phyloP scores from a whole-genome alignment of 2,797 vertebrate species.

The Squalus acanthias region DNA sequence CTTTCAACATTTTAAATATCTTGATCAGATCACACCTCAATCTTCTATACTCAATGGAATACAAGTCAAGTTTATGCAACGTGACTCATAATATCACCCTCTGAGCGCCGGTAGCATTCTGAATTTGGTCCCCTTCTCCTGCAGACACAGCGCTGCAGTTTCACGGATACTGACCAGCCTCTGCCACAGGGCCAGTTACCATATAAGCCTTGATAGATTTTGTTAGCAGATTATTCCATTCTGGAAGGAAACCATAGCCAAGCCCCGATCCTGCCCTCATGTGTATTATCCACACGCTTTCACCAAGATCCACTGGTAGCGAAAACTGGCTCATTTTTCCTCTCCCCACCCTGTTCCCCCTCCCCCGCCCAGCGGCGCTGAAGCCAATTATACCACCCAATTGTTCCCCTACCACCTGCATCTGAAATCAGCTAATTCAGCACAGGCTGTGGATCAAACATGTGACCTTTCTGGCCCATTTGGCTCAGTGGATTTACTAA shows the following conservation, averaged over 20 bases:
- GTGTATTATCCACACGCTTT: background rate
- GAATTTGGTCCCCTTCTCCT: background rate
- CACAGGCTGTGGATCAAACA: background rate
- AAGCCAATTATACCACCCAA: background rate
- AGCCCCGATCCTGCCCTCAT: background rate
- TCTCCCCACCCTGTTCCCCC: background rate
- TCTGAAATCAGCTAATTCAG: background rate
- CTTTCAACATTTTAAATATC: background rate
- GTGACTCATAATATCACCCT: background rate
- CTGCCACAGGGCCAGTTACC: background rate
- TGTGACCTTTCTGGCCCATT: background rate
- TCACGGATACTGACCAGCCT: background rate
- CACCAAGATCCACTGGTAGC: background rate
- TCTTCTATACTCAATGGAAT: background rate
- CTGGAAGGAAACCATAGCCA: background rate
- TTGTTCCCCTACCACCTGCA: background rate
- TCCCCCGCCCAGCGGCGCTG: background rate
- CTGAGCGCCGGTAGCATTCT: background rate
- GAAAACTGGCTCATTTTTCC: background rate
- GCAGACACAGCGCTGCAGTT: too few relatives aligned
- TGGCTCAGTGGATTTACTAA: background rate
- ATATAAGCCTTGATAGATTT: background rate
- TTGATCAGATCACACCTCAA: background rate
- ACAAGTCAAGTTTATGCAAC: background rate
- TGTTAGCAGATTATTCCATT: background rate